A percentile compares a stretch with the other conserved stretches of the same genome.
phyloP scores from a whole-genome alignment of 2,888 invertebrate genomes.

The Trissonchulus sp. region DNA sequence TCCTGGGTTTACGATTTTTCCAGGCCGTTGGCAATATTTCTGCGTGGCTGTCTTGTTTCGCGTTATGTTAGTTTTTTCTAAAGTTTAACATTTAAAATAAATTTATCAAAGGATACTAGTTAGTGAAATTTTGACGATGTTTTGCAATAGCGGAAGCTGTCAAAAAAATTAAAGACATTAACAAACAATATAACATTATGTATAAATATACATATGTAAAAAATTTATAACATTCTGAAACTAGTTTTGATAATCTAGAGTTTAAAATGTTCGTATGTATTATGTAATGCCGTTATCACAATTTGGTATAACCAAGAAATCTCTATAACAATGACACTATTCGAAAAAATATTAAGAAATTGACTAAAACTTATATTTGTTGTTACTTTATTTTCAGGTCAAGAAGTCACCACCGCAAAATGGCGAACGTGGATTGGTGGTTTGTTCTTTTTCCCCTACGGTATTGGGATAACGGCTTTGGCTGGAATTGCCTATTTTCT shows the following conservation, averaged over 20 bases:
- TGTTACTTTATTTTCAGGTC: not conserved
- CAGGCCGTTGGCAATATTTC: not conserved
- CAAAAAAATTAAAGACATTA: no score
- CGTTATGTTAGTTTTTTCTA: not conserved
- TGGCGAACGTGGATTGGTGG: conserved; percentile 18
- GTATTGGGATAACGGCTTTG: not conserved
- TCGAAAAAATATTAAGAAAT: no score
- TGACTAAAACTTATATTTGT: not conserved
- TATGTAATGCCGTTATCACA: no score
- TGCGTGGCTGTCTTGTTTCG: not conserved
- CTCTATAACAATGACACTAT: no score
- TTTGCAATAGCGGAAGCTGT: not conserved
- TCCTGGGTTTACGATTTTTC: not conserved
- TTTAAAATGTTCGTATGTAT: no score
- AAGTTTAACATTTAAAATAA: not conserved
- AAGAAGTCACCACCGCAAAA: conserved; percentile 1
- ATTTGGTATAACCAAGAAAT: no score
- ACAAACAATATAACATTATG: no score
- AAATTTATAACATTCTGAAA: no score
- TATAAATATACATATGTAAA: no score
- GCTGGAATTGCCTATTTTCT: not conserved
- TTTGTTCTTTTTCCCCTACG: conserved; percentile 14
- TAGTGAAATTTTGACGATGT: not conserved
- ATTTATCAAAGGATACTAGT: not conserved
- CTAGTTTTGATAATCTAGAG: no score